These are phyloP conservation scores for Zeugodacus cucurbitae DNA, from an alignment of 1,140 invertebrate genomes.

Conservation along the genomic window DNA sequence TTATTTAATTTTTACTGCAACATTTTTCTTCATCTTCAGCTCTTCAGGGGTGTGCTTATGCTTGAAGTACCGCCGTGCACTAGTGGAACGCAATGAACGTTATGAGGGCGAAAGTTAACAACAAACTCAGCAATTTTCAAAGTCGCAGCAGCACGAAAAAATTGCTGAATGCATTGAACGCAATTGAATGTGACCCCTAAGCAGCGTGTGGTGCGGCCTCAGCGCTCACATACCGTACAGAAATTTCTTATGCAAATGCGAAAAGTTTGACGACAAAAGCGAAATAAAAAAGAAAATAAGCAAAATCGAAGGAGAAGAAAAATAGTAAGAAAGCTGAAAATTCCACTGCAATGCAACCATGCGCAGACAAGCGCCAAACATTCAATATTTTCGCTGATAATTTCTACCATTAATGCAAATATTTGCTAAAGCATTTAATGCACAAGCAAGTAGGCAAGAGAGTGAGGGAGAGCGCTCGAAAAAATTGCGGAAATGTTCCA, in stretches of 20 bases:
- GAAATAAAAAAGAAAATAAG: neutral
- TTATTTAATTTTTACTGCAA: neutral
- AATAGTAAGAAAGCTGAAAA: neutral
- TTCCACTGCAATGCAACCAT: neutral
- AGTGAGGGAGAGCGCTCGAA: neutral
- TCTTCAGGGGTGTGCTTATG: neutral
- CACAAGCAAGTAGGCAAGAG: neutral
- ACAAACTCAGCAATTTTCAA: conserved; percentile 26
- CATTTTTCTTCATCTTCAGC: neutral
- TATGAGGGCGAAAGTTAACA: conserved; percentile 18
- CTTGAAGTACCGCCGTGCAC: neutral
- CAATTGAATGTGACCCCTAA: conserved; percentile 2
- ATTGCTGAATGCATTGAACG: conserved; percentile 5
- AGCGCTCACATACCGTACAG: neutral
- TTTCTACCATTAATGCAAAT: conserved; percentile 37
- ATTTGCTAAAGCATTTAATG: conserved; percentile 32
- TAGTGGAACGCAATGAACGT: neutral
- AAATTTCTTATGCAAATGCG: neutral
- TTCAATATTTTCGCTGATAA: conserved; percentile 32
- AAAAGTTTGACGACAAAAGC: neutral
- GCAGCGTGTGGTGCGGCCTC: neutral
- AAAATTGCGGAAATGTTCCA: neutral
- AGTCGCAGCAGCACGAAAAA: conserved; percentile 9
- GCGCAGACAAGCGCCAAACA: neutral
- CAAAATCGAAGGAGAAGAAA: neutral